A percentile compares a stretch with the other conserved stretches of the same genome.
phyloP scores from a whole-genome alignment of 2,797 vertebrate species.

The Scolopax rusticola region DNA sequence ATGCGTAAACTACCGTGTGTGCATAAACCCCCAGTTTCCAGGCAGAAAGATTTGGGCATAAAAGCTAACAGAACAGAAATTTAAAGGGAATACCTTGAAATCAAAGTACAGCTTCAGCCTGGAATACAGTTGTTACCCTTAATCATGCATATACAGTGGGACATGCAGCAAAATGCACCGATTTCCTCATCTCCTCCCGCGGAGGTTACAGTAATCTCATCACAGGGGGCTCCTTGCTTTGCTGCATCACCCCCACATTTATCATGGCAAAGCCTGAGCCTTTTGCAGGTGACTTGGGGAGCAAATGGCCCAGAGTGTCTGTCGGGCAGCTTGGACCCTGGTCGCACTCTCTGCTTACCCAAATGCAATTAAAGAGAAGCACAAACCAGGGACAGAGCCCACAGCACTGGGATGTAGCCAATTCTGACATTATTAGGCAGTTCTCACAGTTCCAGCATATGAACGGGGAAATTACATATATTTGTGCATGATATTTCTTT shows the following conservation, averaged over 20 bases:
- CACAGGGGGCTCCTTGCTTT: neutral
- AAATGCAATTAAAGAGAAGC: neutral
- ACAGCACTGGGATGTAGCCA: neutral
- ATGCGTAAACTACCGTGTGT: neutral
- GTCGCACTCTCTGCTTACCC: neutral
- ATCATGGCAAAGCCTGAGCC: neutral
- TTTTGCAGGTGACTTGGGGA: neutral
- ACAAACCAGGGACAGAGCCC: neutral
- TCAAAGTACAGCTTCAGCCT: neutral
- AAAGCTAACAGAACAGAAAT: conserved; percentile 19
- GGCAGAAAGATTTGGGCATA: neutral
- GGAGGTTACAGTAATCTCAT: neutral
- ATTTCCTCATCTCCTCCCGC: neutral
- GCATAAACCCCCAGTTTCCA: neutral
- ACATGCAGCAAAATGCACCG: neutral
- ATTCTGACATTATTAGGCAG: neutral
- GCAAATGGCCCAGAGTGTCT: neutral
- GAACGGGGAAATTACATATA: neutral
- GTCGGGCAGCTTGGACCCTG: neutral
- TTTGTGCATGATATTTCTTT: neutral
- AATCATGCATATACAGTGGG: neutral
- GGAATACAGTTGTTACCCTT: neutral
- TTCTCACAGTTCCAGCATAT: neutral
- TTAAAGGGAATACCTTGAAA: neutral
- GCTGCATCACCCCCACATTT: neutral